phyloP scores from a whole-genome alignment of 2,113 vertebrate species.

The Cryptoleucopteryx plumbea region DNA sequence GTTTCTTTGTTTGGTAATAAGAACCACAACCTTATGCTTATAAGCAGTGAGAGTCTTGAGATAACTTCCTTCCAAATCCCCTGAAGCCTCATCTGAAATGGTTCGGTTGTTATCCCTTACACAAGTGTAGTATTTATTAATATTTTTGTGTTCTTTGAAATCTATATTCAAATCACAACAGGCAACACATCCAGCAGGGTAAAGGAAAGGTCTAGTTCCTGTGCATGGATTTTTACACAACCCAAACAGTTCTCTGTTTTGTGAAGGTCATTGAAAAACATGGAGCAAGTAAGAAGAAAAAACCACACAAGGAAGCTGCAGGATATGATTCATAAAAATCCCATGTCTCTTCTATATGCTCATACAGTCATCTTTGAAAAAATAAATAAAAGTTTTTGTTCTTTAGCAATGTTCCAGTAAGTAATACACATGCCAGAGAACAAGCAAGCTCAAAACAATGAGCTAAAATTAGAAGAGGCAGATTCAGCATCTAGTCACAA shows the following conservation, averaged over 20 bases:
- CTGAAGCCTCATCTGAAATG: not conserved
- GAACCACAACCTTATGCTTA: not conserved
- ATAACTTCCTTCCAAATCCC: not conserved
- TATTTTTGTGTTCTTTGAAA: slow-evolving; percentile 20
- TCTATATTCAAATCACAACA: slow-evolving; percentile 42
- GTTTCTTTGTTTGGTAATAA: not conserved
- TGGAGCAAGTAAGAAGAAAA: slow-evolving; percentile 57
- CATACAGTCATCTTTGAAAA: slow-evolving; percentile 62
- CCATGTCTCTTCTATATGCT: slow-evolving; percentile 68
- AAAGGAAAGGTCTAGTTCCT: slow-evolving; percentile 40
- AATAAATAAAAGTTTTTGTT: slow-evolving; percentile 66
- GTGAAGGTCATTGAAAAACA: slow-evolving; percentile 58
- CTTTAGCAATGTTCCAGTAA: slow-evolving; percentile 63
- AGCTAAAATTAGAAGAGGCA: slow-evolving; percentile 49
- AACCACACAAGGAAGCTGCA: slow-evolving; percentile 62
- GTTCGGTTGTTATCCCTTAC: not conserved
- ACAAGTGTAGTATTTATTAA: not conserved
- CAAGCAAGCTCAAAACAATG: slow-evolving; percentile 38
- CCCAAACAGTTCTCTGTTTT: slow-evolving; percentile 59
- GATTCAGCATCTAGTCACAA: slow-evolving; percentile 48
- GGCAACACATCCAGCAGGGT: slow-evolving; percentile 32
- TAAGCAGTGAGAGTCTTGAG: not conserved
- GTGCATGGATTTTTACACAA: slow-evolving; percentile 18
- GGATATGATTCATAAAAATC: slow-evolving; percentile 81
- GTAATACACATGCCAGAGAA: slow-evolving; percentile 33